phyloP scores from a whole-genome alignment of 2,888 invertebrate genomes.

The Limenitis camilla region DNA sequence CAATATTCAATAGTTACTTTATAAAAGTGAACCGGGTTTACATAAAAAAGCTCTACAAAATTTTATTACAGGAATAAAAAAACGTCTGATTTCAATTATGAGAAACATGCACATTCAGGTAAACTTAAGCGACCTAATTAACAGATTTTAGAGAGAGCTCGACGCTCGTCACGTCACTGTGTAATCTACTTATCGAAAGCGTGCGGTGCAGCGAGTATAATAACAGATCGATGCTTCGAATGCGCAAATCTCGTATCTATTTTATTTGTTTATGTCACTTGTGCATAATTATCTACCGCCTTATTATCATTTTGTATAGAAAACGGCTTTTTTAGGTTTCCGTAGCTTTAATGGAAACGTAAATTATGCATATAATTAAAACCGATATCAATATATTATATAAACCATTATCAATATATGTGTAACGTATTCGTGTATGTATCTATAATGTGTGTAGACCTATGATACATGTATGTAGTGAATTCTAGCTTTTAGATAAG shows the following conservation, averaged over 20 bases:
- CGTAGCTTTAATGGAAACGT: too few relatives aligned
- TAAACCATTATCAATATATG: too few relatives aligned
- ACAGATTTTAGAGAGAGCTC: constrained; percentile 20
- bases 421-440: too few relatives aligned
- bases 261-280: neutral
- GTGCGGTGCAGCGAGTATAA: constrained; percentile 16
- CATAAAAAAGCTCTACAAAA: neutral
- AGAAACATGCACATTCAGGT: constrained; percentile 17
- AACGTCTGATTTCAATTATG: constrained; percentile 13
- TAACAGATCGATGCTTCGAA: constrained; percentile 19
- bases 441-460: too few relatives aligned
- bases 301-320: neutral
- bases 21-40: neutral
- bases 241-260: constrained; percentile 12
- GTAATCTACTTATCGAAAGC: constrained; percentile 22
- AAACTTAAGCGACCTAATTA: constrained; percentile 22
- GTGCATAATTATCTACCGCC: neutral
- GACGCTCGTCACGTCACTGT: constrained; percentile 13
- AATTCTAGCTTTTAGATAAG: neutral
- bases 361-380: too few relatives aligned
- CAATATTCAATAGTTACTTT: too few relatives aligned
- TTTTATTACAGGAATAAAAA: constrained; percentile 5
- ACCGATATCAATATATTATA: too few relatives aligned
- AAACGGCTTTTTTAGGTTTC: too few relatives aligned
- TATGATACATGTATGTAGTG: too few relatives aligned